These are phyloP conservation scores for Eolophus roseicapilla DNA, from an alignment of 2,113 vertebrate species.

Conservation along the genomic window DNA sequence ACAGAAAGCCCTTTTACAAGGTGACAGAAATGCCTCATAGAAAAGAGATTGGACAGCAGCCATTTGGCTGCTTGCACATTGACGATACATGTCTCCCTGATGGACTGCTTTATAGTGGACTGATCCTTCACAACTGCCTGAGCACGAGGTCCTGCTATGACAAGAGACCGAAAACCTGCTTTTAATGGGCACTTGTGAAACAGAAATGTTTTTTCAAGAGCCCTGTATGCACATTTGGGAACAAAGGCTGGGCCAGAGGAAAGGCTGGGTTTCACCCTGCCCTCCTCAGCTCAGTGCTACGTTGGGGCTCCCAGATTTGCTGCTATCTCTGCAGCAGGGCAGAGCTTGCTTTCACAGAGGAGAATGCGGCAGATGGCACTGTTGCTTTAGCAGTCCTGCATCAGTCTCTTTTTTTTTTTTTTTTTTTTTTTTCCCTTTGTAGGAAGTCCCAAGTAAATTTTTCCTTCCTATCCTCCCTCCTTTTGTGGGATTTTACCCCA, in stretches of 20 bases:
- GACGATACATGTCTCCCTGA: not conserved
- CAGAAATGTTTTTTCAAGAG: not conserved
- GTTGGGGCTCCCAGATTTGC: not conserved
- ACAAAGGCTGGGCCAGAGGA: accelerated
- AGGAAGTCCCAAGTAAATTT: not conserved
- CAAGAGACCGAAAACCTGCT: not conserved
- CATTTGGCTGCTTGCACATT: not conserved
- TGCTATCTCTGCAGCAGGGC: not conserved
- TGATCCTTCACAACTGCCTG: not conserved
- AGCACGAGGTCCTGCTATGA: not conserved
- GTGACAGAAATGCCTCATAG: not conserved
- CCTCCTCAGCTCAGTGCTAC: not conserved
- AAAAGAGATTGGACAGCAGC: not conserved
- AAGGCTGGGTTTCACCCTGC: not conserved
- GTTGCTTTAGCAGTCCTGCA: conserved; percentile 52
- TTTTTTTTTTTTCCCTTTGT: not conserved
- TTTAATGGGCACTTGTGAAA: not conserved
- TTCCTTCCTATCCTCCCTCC: not conserved
- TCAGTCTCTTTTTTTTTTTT: too few relatives aligned
- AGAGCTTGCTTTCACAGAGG: not conserved
- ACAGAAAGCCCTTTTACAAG: not conserved
- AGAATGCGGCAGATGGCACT: conserved; percentile 67
- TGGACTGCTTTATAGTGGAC: not conserved
- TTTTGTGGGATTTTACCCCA: conserved; percentile 33
- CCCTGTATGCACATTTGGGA: too few relatives aligned